Percentiles rank a stretch among this genome's conserved stretches.
phyloP scores from a whole-genome alignment of 2,113 vertebrate species.

The Pollachius pollachius region DNA sequence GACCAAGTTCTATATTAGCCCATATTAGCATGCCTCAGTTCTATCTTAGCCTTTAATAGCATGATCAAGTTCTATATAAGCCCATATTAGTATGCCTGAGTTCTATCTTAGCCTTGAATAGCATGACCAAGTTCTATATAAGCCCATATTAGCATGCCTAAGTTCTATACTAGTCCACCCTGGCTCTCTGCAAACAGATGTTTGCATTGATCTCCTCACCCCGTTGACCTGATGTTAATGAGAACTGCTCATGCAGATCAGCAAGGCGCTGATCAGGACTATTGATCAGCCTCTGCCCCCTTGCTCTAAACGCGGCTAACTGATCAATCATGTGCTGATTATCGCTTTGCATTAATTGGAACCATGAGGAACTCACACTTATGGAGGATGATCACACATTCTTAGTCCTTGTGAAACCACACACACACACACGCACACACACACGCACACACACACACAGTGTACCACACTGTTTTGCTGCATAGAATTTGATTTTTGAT shows the following conservation, averaged over 20 bases:
- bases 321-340: slow-evolving; percentile 66
- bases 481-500: too few species aligned
- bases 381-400: neutral
- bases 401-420: neutral
- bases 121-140: too few species aligned
- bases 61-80: too few species aligned
- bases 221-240: slow-evolving; percentile 44
- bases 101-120: too few species aligned
- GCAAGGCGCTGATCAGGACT: slow-evolving; percentile 61
- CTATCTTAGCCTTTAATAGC: too few species aligned
- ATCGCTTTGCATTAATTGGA: slow-evolving; percentile 62
- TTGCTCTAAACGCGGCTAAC: slow-evolving; percentile 67
- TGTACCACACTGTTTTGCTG: neutral
- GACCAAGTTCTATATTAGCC: too few species aligned
- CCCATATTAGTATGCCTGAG: too few species aligned
- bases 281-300: slow-evolving; percentile 65
- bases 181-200: too few species aligned
- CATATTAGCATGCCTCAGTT: too few species aligned
- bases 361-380: slow-evolving; percentile 40
- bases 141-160: too few species aligned
- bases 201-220: too few species aligned
- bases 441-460: slow-evolving; percentile 31
- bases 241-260: slow-evolving; percentile 64
- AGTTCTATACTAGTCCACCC: too few species aligned
- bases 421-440: slow-evolving; percentile 3